Evolutionary conservation across 2,113 vertebrate species (phyloP).

Genomic region (Columba livia): DNA sequence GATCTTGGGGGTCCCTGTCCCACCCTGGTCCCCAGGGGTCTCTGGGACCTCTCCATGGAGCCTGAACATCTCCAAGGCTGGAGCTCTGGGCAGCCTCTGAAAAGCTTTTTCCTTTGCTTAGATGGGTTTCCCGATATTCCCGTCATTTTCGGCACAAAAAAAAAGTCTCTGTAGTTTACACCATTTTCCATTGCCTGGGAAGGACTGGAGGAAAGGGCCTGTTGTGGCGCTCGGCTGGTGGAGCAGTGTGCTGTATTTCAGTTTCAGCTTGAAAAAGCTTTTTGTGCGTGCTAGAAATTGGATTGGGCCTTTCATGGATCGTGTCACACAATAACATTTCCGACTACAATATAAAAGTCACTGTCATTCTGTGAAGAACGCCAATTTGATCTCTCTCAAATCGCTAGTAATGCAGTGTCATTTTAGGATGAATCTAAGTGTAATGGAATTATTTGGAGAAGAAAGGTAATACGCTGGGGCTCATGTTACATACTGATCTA

Average conservation of each 20-base stretch:
- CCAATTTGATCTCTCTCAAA: not conserved
- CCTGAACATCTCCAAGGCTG: not conserved
- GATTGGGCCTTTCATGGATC: not conserved
- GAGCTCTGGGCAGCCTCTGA: not conserved
- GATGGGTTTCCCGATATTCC: not conserved
- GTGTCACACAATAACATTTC: not conserved
- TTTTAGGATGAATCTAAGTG: not conserved
- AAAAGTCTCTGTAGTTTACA: not conserved
- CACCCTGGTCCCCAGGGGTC: rapidly evolving
- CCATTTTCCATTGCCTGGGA: not conserved
- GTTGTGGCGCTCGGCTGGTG: not conserved
- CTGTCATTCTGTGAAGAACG: not conserved
- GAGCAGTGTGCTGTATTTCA: not conserved
- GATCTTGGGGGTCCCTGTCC: not conserved
- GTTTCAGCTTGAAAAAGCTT: not conserved
- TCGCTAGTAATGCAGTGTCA: not conserved
- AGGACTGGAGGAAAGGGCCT: not conserved
- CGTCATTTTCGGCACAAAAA: not conserved
- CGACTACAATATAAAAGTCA: not conserved
- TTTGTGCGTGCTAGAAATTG: not conserved
- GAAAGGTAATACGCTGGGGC: not conserved
- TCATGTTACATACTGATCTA: not conserved
- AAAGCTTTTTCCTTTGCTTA: not conserved
- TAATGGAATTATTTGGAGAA: slow-evolving; percentile 6
- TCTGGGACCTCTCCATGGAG: rapidly evolving